Conservation (phyloP, 92 coral and sea anemone species). For the Montipora capitata region DNA sequence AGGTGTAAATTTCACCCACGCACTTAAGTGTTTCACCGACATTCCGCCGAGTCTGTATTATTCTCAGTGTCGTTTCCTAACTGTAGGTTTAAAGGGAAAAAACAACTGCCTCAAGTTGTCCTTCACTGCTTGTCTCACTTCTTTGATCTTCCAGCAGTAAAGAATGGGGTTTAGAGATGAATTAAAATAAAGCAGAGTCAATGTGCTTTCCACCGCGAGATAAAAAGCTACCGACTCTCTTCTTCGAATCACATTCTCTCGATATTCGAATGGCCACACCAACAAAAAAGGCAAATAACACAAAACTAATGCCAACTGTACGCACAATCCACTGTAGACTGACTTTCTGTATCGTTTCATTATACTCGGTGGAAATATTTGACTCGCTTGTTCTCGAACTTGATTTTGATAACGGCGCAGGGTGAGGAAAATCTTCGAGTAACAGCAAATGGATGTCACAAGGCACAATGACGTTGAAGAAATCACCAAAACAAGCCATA, state of each 20-base stretch:
- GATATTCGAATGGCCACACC: no score
- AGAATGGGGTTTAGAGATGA: slow-evolving; percentile 2
- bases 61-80: no score
- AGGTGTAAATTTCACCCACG: no score
- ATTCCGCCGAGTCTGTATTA: no score
- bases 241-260: no score
- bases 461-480: not conserved
- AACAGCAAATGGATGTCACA: not conserved
- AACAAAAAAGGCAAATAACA: not conserved
- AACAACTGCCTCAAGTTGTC: no score
- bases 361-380: not conserved
- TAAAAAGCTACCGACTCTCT: not conserved
- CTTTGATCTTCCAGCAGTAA: slow-evolving; percentile 35
- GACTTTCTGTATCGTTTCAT: no score
- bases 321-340: not conserved
- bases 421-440: not conserved
- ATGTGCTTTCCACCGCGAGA: not conserved
- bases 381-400: slow-evolving; percentile 11
- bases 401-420: not conserved
- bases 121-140: not conserved
- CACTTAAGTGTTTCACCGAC: no score
- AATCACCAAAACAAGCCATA: not conserved
- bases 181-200: not conserved
- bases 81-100: no score
- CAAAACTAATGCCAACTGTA: not conserved